Evolutionary conservation across 2,113 vertebrate genomes (phyloP).

Genomic region (Aphyosemion australe): DNA sequence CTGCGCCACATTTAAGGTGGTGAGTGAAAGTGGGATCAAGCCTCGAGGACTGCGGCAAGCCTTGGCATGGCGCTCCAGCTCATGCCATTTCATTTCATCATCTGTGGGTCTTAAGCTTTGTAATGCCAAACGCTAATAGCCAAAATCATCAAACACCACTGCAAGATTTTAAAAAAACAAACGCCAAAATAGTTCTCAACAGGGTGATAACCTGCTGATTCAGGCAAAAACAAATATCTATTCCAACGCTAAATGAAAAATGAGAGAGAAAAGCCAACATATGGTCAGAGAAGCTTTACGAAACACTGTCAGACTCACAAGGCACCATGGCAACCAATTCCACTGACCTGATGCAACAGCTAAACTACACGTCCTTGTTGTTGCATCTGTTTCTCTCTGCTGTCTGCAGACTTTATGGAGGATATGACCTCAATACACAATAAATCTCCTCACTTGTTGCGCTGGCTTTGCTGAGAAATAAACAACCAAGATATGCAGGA

Average conservation of each 20-base stretch:
- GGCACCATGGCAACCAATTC: conserved; percentile 25
- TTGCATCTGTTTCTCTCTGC: conserved; percentile 28
- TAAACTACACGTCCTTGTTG: conserved; percentile 10
- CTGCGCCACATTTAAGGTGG: conserved; percentile 40
- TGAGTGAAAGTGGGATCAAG: conserved; percentile 49
- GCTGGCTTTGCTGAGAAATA: conserved; percentile 45
- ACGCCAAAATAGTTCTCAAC: not conserved
- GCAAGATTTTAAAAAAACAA: conserved; percentile 9
- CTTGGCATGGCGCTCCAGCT: conserved; percentile 53
- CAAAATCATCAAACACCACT: conserved; percentile 21
- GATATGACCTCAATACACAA: conserved; percentile 57
- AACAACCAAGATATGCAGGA: conserved; percentile 22
- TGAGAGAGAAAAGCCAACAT: not conserved
- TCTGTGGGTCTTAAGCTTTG: conserved; percentile 1
- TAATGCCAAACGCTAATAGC: conserved; percentile 19
- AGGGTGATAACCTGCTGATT: not conserved
- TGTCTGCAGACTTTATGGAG: conserved; percentile 43
- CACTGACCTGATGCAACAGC: conserved; percentile 25
- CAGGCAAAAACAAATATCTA: conserved; percentile 10
- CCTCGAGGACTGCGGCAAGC: conserved; percentile 55
- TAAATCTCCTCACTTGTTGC: conserved; percentile 47
- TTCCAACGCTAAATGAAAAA: conserved; percentile 11
- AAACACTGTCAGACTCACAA: conserved; percentile 24
- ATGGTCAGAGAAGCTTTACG: conserved; percentile 2
- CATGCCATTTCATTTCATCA: conserved; percentile 60